Base-by-base conservation (phyloP, 2,797 vertebrate genomes). In the Enteromius mattozi region DNA sequence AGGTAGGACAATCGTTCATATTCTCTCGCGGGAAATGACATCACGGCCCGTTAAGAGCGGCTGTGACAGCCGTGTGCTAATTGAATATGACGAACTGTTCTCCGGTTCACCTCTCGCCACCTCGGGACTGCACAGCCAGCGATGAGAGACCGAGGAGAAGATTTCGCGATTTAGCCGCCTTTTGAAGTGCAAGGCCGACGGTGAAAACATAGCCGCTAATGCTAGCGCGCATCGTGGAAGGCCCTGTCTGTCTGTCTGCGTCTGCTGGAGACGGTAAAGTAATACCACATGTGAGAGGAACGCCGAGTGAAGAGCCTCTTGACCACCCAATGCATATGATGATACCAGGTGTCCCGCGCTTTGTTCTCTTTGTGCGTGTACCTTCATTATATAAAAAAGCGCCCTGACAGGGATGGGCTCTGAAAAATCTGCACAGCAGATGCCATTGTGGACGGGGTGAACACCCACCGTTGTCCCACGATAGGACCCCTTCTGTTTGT, bases 71-170 rank as follows among this genome's bases (percentile, higher is more conserved):
- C 94, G 76, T 93, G 93, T 94, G 92, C 94, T 94, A 95, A 95
- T 94, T 90, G 94, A 95, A 94, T 93, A 94, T 95, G 94, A 95
- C 92, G 91, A 94, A 95, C 93, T 89, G 92, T 91, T 92, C 91
- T 88, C 90, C 14, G 89, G 89, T 84, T 94, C 93, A 91, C 93
- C 91, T 90, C 90, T 92, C 89, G 78, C 85, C 92, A 93, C 91
- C 93, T 90, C 89, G 81, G 72, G 84, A 90, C 88, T 70, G 77
- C 86, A 24, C 17, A 66, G 71, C 68, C 83, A 42, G 90, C 85
- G 92, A 89, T 93, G 92, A 95, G 90, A 93, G 93, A 94, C 24
- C 85, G 66, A 40, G 30, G 87, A 65, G 71, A 84, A 47, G 54
- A 37, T 71, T 85, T 81, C 24, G 54, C 47, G 68, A 77, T 81